These are phyloP conservation scores for Adelges cooleyi DNA, from an alignment of 1,140 invertebrate genomes.

Conservation along the genomic window DNA sequence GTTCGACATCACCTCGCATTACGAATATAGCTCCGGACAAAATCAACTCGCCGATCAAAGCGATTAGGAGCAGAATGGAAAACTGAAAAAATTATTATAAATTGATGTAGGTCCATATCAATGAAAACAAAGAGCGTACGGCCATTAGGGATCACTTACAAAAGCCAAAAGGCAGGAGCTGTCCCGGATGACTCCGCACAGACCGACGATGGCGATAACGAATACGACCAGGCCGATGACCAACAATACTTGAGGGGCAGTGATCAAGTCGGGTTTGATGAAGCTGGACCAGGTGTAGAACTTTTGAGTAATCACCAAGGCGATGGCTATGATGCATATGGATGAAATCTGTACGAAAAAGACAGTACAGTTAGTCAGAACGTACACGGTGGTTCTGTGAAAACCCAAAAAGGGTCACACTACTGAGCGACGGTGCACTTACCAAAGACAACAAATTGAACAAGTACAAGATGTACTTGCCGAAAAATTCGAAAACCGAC, in stretches of 20 bases:
- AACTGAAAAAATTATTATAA: neutral
- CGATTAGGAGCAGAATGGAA: conserved; percentile 4
- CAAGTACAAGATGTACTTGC: conserved; percentile 29
- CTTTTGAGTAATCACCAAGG: conserved; percentile 3
- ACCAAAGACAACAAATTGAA: conserved; percentile 25
- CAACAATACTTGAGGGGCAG: conserved; percentile 62
- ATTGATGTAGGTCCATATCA: neutral
- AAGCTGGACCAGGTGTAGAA: conserved; percentile 26
- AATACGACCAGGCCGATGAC: conserved; percentile 60
- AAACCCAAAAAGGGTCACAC: neutral
- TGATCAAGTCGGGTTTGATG: conserved; percentile 52
- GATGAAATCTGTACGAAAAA: neutral
- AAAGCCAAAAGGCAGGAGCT: conserved; percentile 71
- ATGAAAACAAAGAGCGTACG: neutral
- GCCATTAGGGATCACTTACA: conserved; percentile 39
- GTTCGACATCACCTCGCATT: neutral
- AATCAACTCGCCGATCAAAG: conserved; percentile 1
- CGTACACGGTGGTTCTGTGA: neutral
- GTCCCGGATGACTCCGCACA: conserved; percentile 70
- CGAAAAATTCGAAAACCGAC: conserved; percentile 4
- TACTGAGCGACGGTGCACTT: neutral
- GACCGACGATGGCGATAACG: conserved; percentile 68
- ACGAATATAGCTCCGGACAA: neutral
- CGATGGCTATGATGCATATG: conserved; percentile 8
- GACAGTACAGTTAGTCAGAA: neutral